Evolutionary conservation across 2,797 vertebrate genomes (phyloP).

Genomic region (Oreonectes daqikongensis): DNA sequence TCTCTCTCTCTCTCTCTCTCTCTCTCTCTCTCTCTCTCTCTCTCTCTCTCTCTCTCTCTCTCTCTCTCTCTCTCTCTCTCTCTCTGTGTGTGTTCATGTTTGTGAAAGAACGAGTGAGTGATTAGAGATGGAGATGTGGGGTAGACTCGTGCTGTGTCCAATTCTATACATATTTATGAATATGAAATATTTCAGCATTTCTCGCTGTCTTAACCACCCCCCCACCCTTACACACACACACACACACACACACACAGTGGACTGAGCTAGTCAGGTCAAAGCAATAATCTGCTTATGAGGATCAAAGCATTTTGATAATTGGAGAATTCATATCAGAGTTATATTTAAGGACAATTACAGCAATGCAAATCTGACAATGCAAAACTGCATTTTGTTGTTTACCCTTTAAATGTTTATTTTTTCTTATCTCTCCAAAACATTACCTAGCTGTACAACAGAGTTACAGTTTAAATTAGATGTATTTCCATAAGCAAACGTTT

Average conservation of each 20-base stretch:
- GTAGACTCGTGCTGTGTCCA: constrained; percentile 54
- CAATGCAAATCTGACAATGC: constrained; percentile 14
- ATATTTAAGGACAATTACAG: constrained; percentile 29
- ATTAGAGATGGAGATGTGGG: constrained; percentile 13
- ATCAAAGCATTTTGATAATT: constrained; percentile 51
- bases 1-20: not conserved
- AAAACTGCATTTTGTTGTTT: not conserved
- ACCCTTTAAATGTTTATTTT: not conserved
- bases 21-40: not conserved
- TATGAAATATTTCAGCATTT: constrained; percentile 50
- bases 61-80: not conserved
- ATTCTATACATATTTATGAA: constrained; percentile 50
- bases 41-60: not conserved
- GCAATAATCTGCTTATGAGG: constrained; percentile 53
- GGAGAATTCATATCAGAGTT: constrained; percentile 41
- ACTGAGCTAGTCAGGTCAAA: constrained; percentile 39
- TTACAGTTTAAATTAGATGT: too few relatives aligned
- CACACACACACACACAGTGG: not conserved
- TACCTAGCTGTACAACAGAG: not conserved
- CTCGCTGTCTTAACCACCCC: not conserved
- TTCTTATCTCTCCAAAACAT: not conserved
- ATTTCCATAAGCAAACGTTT: too few relatives aligned
- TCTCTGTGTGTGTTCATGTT: not conserved
- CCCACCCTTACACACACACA: not conserved
- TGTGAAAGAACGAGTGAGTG: constrained; percentile 26